Base-by-base conservation (phyloP, 1,140 invertebrate genomes). In the Coenobita brevimanus region DNA sequence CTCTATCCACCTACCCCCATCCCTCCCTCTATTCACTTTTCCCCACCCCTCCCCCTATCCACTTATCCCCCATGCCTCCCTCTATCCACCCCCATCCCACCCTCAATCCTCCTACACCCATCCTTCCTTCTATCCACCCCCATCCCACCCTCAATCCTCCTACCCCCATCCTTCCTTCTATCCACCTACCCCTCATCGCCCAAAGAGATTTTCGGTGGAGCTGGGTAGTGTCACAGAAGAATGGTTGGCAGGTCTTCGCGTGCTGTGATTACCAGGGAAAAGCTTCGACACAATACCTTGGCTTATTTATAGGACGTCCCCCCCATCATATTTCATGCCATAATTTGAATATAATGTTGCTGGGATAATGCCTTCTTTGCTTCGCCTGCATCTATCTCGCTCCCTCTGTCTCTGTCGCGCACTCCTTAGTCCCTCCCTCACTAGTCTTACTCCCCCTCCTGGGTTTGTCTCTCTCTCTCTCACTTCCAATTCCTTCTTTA, bases 311-410 rank as follows among this genome's bases (percentile, higher is more conserved):
- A 46, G 64, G 80, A 82, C 80, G 60, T 50, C 80, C 46, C 64
- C 46, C n/a, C 64, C 80, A 17, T 82, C 80, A 82, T 82, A 67
- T 82, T 71, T 82, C 80, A 82, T 82, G 80, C 38, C 60, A 71
- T 82, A 82, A 82, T 82, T 82, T 82, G 80, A 82, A 82, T 71
- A 71, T 82, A 82, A 82, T 71, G 80, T 82, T 82, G 13, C 62
- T 36, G 80, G 46, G 80, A 71, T 82, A 82, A 82, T 82, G 46
- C 64, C 80, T 3, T 30, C 30, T 50, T 50, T 50, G 46, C 46
- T 17, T 50, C n/a, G n/a, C 46, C 46, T 50, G 46, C 46, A 50
- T 50, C 46, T 50, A 50, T 50, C 46, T 50, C 17, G 17, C 6
- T 50, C 46, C 46, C 46, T 50, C 80, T 82, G 38, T 41, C 80